Conservation (phyloP, 2,888 invertebrate species). For the Amaurobius ferox region DNA sequence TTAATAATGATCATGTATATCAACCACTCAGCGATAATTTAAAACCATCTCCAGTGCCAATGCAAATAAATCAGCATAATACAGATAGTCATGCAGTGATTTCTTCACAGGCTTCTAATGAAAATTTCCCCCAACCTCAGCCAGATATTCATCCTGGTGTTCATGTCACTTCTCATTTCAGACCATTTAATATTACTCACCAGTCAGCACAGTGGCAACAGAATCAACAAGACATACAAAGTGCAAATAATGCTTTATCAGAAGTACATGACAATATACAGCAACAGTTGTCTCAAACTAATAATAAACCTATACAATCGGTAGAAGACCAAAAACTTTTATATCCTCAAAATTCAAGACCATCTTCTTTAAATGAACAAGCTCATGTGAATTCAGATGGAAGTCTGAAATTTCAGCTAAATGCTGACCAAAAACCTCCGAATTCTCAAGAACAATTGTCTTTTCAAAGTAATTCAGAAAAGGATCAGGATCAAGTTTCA, state of each 20-base stretch:
- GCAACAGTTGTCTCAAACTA: background rate
- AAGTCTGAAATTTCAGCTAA: background rate
- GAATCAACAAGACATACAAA: background rate
- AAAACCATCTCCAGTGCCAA: no score
- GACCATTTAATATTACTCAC: background rate
- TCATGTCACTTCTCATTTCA: conserved; percentile 12
- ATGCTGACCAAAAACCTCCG: background rate
- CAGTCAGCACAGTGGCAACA: background rate
- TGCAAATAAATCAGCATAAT: no score
- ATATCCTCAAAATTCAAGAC: background rate
- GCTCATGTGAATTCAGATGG: background rate
- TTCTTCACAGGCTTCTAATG: background rate
- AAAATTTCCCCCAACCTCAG: background rate
- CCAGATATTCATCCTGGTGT: background rate
- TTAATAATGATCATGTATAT: no score
- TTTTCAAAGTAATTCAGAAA: background rate
- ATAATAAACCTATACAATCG: background rate
- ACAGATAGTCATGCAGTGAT: no score
- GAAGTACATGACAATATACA: background rate
- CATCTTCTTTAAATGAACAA: background rate
- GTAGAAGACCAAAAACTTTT: background rate
- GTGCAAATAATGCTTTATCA: background rate
- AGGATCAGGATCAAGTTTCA: background rate
- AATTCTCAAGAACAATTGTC: background rate
- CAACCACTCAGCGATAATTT: no score